Percentiles rank a stretch among this genome's conserved stretches.
phyloP scores from a whole-genome alignment of 2,888 invertebrate genomes.

The Horisme vitalbata region DNA sequence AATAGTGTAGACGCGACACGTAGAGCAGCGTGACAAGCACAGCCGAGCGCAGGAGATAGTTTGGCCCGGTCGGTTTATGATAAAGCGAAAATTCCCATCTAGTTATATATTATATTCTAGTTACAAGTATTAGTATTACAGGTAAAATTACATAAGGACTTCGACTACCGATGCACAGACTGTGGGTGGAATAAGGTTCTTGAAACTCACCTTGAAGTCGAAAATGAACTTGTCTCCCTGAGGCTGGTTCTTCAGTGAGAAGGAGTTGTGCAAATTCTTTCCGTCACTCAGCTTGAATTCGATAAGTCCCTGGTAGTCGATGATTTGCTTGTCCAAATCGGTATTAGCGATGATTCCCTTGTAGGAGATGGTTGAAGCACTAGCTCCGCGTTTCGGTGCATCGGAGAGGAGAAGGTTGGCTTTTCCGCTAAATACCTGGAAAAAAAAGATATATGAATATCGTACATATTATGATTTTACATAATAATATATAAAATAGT shows the following conservation, averaged over 20 bases:
- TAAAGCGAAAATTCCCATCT: too few relatives aligned
- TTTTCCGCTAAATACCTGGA: constrained; percentile 58
- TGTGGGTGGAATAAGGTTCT: too few relatives aligned
- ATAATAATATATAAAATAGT: too few relatives aligned
- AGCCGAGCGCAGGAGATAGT: too few relatives aligned
- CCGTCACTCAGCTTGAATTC: constrained; percentile 63
- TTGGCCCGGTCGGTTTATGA: too few relatives aligned
- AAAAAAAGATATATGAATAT: not conserved
- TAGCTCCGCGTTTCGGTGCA: constrained; percentile 60
- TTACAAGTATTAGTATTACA: too few relatives aligned
- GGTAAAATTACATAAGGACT: too few relatives aligned
- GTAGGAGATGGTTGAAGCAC: constrained; percentile 60
- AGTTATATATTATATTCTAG: too few relatives aligned
- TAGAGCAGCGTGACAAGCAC: too few relatives aligned
- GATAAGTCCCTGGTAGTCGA: constrained; percentile 62
- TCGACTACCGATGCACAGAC: too few relatives aligned
- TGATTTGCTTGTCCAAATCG: constrained; percentile 51
- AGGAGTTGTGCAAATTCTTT: constrained; percentile 54
- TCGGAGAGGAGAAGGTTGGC: constrained; percentile 56
- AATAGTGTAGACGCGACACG: too few relatives aligned
- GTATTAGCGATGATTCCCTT: constrained; percentile 58
- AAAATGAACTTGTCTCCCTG: constrained; percentile 56
- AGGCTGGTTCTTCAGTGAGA: constrained; percentile 54
- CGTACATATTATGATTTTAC: too few relatives aligned
- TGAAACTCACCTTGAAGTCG: constrained; percentile 57